Base-by-base conservation (phyloP, 2,113 vertebrate species). In the Thomomys bottae region DNA sequence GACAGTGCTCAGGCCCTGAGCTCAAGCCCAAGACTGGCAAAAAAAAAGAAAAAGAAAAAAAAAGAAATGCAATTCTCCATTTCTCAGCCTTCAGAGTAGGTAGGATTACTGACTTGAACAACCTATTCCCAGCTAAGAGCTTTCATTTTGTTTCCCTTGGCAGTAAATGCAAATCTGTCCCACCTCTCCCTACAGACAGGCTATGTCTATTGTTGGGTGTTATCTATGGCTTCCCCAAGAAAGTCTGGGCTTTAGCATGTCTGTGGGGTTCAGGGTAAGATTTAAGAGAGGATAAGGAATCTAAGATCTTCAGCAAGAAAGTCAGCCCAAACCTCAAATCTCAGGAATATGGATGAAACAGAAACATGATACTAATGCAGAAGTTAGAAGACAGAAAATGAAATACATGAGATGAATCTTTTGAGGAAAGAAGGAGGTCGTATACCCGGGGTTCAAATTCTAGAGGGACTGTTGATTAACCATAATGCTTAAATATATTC, bases 371-470 rank as follows among this genome's bases (percentile, higher is more conserved):
- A 72, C 21, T 75, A 89, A 84, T 26, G 17, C 30, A 81, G 30
- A 94, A 66, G 12, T 70, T 63, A 88, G 5, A 38, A 59, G 9
- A 0, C 26, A 63, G 36, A 36, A 66, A 63, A 83, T 59, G 40
- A 90, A 90, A 34, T 28, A 1, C 66, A 6, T 20, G 17, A 82
- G 14, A 28, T 2, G 87, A 30, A 0, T 49, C 21, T 49, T 2
- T 63, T 11, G 0, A 0, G 0, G 2, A 40, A 59, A 26, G 1
- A 0, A 54, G 3, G 14, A 66, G 49, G 8, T 59, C 26, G 5
- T 14, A 12, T 10, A 0, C 40, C 63, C 32, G 83, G 20, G 2
- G 38, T 88, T 93, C 59, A 83, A 92, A 83, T 88, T 20, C 45
- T n/a, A 80, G 36, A 1, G n/a, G 21, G 84, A 17, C 5, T 71